Evolutionary conservation across 2,888 invertebrate species (phyloP).

Genomic region (Drosophila helvetica): DNA sequence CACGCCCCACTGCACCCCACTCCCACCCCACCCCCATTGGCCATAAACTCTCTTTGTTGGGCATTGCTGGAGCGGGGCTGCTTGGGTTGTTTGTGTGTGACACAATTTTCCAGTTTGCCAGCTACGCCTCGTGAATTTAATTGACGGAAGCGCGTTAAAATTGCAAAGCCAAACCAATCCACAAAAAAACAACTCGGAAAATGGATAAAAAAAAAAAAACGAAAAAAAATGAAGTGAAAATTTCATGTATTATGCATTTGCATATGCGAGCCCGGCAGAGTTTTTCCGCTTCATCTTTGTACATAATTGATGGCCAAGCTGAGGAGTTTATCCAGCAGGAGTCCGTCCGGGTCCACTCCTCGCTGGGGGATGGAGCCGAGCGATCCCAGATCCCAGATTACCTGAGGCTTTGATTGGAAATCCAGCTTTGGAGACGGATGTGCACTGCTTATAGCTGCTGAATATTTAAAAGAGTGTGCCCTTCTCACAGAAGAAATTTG

Average conservation of each 20-base stretch:
- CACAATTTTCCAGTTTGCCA: constrained; percentile 72
- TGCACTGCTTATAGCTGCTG: no score
- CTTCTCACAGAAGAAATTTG: neutral
- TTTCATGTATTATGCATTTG: constrained; percentile 62
- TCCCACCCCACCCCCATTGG: neutral
- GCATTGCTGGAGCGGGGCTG: constrained; percentile 12
- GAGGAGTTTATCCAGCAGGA: constrained; percentile 12
- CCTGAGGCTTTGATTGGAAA: neutral
- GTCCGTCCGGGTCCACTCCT: neutral
- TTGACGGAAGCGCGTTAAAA: constrained; percentile 73
- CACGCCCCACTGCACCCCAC: constrained; percentile 1
- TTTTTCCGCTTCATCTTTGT: constrained; percentile 13
- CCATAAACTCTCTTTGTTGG: constrained; percentile 5
- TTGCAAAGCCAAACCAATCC: constrained; percentile 53
- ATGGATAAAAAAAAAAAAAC: constrained; percentile 34
- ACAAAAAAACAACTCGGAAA: constrained; percentile 25
- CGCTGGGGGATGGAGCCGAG: neutral
- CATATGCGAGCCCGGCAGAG: constrained; percentile 37
- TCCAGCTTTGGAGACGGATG: neutral
- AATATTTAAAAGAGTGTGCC: neutral
- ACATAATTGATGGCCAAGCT: constrained; percentile 52
- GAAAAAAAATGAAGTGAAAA: constrained; percentile 37
- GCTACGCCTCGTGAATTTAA: constrained; percentile 68
- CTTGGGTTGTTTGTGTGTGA: constrained; percentile 50
- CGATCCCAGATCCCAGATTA: neutral